Conservation (phyloP, 2,797 vertebrate genomes). For the Liasis olivaceus region DNA sequence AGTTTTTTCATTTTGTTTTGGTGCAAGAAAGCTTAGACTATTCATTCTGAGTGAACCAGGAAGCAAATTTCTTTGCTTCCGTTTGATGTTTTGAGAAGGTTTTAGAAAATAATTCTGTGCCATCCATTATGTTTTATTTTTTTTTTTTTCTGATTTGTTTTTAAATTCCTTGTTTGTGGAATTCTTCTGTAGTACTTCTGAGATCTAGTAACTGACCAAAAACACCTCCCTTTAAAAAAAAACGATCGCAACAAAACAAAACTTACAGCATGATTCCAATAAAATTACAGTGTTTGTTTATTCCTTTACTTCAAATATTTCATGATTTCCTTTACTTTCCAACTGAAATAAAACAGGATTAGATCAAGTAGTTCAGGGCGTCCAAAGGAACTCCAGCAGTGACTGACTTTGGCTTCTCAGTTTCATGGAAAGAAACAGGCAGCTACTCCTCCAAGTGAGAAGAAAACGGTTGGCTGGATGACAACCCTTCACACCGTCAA, state of each 20-base stretch:
- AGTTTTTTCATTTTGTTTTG: not conserved
- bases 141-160: conserved; percentile 18
- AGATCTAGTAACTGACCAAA: not conserved
- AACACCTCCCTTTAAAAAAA: not conserved
- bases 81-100: not conserved
- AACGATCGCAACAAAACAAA: not conserved
- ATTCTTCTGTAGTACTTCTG: not conserved
- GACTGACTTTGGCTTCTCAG: not conserved
- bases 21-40: not conserved
- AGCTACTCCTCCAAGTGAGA: not conserved
- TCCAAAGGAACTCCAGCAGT: not conserved
- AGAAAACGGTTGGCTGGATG: not conserved
- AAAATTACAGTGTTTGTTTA: not conserved
- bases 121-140: too few relatives aligned
- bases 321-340: not conserved
- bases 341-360: not conserved
- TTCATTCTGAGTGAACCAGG: not conserved
- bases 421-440: not conserved
- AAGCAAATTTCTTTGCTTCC: conserved; percentile 14
- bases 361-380: not conserved
- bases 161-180: not conserved
- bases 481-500: not conserved
- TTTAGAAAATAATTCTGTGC: too few relatives aligned
- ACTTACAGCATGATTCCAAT: not conserved
- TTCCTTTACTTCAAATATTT: not conserved